Evolutionary conservation across 2,888 invertebrate species (phyloP), one percentile per base, ranked within the genome.

Genomic region (Tortrix viridana): DNA sequence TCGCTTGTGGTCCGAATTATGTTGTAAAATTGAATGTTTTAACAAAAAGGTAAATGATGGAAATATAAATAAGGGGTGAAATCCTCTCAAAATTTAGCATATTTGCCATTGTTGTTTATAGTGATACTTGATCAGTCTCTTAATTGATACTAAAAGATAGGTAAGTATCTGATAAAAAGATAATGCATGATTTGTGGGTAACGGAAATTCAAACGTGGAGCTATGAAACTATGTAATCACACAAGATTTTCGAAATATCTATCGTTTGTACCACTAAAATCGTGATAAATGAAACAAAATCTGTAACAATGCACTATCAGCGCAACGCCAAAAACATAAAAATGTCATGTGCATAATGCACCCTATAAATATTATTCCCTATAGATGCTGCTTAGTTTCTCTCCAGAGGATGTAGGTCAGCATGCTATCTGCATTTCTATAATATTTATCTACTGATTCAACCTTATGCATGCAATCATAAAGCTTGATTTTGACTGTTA

Each of bases 281-380:
- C 32, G 44, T 46, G 37, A 62, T 48, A 69, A 81, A 86, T 79
- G 77, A 80, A 84, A 80, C 76, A 75, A 76, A 82, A 77, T 70
- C 71, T 32, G 75, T 77, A 77, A 84, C 84, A 71, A 68, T 66
- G 71, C 71, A 80, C 77, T 81, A 85, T 84, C 82, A 81, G 84
- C 86, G 78, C 75, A 84, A 87, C 71, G 89, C 84, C 84, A 77
- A 89, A 87, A 78, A 85, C 89, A 92, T 92, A 92, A 92, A 92
- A 90, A 81, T 83, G 92, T 92, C 92, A 89, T 80, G 84, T 85
- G 89, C 91, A 89, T 89, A 85, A 88, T 88, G 89, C 90, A 91
- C 83, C 84, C 88, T 74, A 90, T 90, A 90, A 88, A 91, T 91
- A 91, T 88, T 81, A 87, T 83, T 84, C 92, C 91, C 92, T 77